Evolutionary conservation across 2,888 invertebrate genomes (phyloP).

Genomic region (Pharmacophagus antenor): DNA sequence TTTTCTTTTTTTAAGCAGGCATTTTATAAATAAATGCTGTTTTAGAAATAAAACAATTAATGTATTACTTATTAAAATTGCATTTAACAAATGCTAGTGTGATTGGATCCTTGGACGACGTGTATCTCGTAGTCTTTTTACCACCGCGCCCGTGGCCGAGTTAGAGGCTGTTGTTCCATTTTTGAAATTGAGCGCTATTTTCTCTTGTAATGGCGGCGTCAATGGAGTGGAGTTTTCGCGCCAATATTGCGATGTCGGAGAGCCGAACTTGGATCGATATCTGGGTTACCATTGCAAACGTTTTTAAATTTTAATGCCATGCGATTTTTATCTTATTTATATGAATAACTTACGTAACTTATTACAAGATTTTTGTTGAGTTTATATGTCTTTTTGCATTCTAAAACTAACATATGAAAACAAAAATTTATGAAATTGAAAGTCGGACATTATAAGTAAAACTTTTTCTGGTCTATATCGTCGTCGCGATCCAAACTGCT

Average conservation of each 20-base stretch:
- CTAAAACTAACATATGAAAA: too few relatives aligned
- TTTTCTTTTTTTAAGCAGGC: too few relatives aligned
- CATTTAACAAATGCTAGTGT: conserved; percentile 13
- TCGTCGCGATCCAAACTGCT: too few relatives aligned
- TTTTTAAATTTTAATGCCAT: conserved; percentile 1
- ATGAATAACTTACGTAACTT: too few relatives aligned
- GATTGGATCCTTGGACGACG: neutral
- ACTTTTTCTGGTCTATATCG: too few relatives aligned
- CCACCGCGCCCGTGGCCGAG: conserved; percentile 73
- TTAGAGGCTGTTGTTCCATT: conserved; percentile 76
- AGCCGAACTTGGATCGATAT: conserved; percentile 21
- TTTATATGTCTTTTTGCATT: too few relatives aligned
- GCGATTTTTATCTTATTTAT: too few relatives aligned
- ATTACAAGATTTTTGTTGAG: too few relatives aligned
- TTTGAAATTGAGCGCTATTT: conserved; percentile 64
- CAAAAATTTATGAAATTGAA: neutral
- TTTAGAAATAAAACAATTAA: too few relatives aligned
- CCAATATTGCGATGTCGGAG: conserved; percentile 27
- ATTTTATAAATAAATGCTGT: too few relatives aligned
- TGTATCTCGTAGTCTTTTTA: conserved; percentile 59
- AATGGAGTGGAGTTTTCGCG: conserved; percentile 45
- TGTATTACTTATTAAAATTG: neutral
- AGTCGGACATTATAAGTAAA: too few relatives aligned
- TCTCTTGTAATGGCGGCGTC: conserved; percentile 43
- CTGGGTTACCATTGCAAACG: conserved; percentile 7